Evolutionary conservation across 2,797 vertebrate genomes (phyloP).

Genomic region (Enteromius afrohamiltoni): DNA sequence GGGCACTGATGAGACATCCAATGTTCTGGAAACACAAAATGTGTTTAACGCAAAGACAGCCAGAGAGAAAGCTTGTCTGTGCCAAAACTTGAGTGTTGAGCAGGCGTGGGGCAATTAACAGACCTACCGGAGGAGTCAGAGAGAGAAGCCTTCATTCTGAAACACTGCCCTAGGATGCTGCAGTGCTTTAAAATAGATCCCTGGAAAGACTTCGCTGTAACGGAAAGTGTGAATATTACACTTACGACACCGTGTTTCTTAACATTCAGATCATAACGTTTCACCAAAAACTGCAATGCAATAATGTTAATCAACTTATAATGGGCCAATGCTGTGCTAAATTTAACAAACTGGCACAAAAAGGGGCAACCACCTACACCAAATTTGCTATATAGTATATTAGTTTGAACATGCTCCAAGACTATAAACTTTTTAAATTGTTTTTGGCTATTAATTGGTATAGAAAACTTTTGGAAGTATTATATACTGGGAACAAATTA

Average conservation of each 20-base stretch:
- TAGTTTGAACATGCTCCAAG: not conserved
- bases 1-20: constrained; percentile 57
- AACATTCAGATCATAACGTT: not conserved
- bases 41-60: constrained; percentile 43
- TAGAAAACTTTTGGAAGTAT: constrained; percentile 2
- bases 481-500: not conserved
- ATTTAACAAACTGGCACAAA: not conserved
- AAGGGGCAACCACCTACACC: not conserved
- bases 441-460: not conserved
- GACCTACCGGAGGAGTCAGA: constrained; percentile 9
- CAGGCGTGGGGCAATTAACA: constrained; percentile 63
- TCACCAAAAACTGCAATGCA: not conserved
- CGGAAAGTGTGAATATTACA: not conserved
- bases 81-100: constrained; percentile 67
- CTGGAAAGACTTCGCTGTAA: constrained; percentile 3
- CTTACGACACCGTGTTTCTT: not conserved
- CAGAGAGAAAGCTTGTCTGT: constrained; percentile 60
- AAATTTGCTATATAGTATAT: not conserved
- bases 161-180: constrained; percentile 29
- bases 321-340: not conserved
- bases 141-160: constrained; percentile 12
- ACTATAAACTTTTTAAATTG: not conserved
- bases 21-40: constrained; percentile 50
- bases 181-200: constrained; percentile 9
- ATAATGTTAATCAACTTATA: not conserved